A percentile compares a stretch with the other conserved stretches of the same genome.
Evolutionary conservation across 2,888 invertebrate genomes (phyloP).

Genomic region (Aphodius granarius): DNA sequence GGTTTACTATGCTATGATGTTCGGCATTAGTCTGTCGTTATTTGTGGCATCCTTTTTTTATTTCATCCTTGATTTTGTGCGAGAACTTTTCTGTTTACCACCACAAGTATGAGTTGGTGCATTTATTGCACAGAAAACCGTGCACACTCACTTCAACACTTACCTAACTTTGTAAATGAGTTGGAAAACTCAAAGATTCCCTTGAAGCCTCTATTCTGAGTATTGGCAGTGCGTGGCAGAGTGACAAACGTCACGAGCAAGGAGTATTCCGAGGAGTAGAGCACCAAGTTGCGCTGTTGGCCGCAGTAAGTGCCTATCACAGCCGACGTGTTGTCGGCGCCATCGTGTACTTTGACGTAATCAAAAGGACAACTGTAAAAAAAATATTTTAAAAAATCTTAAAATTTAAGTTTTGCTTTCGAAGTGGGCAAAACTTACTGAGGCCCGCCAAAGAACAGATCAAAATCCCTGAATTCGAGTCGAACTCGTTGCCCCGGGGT

Average conservation of each 20-base stretch:
- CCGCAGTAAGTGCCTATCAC: slow-evolving; percentile 97
- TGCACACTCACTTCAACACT: no score
- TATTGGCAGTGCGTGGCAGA: slow-evolving; percentile 86
- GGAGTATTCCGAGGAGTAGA: slow-evolving; percentile 91
- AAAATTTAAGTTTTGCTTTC: neutral
- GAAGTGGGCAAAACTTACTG: slow-evolving; percentile 89
- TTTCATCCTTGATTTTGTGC: no score
- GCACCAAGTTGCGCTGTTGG: slow-evolving; percentile 92
- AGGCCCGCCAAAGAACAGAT: slow-evolving; percentile 96
- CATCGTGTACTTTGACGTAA: slow-evolving; percentile 96
- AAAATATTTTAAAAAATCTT: neutral
- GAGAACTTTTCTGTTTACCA: no score
- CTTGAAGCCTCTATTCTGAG: slow-evolving; percentile 97
- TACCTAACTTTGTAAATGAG: slow-evolving; percentile 97
- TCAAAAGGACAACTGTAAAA: slow-evolving; percentile 93
- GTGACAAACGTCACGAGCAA: slow-evolving; percentile 92
- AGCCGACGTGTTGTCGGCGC: slow-evolving; percentile 83
- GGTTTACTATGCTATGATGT: no score
- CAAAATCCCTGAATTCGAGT: slow-evolving; percentile 96
- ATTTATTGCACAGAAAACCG: no score
- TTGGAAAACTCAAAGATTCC: slow-evolving; percentile 99
- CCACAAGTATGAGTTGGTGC: no score
- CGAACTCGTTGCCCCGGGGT: slow-evolving; percentile 88
- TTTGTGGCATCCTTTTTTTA: no score
- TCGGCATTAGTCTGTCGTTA: no score